These are phyloP conservation scores for Spialia ferax DNA, from an alignment of 2,888 invertebrate species.

Conservation along the genomic window DNA sequence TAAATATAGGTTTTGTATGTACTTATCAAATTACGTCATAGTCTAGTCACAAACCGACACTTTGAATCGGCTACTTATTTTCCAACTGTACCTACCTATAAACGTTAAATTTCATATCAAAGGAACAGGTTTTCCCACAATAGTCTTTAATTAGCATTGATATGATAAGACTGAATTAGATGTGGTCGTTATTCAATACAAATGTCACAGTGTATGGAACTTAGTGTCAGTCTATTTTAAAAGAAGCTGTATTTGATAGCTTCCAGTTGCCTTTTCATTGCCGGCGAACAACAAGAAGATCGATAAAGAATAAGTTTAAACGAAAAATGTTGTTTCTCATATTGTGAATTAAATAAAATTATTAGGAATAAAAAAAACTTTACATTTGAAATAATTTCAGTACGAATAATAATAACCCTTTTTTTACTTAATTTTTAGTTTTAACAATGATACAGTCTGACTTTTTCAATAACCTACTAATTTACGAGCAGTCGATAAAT, in stretches of 20 bases:
- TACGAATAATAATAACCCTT: neutral
- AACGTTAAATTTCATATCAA: conserved; percentile 3
- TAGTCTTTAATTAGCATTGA: neutral
- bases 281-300: conserved; percentile 1
- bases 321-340: neutral
- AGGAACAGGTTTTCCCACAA: conserved; percentile 11
- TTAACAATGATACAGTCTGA: neutral
- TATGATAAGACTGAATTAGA: conserved; percentile 60
- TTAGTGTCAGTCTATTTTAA: conserved; percentile 55
- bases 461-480: neutral
- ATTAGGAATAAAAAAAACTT: neutral
- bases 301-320: conserved; percentile 2
- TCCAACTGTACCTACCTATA: conserved; percentile 13
- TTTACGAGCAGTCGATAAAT: neutral
- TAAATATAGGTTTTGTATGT: conserved; percentile 47
- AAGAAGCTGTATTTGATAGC: conserved; percentile 38
- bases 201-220: conserved; percentile 47
- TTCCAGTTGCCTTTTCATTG: conserved; percentile 43
- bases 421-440: neutral
- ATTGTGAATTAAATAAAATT: no score
- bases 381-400: neutral
- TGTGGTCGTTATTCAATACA: conserved; percentile 33
- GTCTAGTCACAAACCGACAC: conserved; percentile 69
- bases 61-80: conserved; percentile 50
- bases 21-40: conserved; percentile 58